Evolutionary conservation across 2,113 vertebrate genomes (phyloP).

Genomic region (Sminthopsis crassicaudata): DNA sequence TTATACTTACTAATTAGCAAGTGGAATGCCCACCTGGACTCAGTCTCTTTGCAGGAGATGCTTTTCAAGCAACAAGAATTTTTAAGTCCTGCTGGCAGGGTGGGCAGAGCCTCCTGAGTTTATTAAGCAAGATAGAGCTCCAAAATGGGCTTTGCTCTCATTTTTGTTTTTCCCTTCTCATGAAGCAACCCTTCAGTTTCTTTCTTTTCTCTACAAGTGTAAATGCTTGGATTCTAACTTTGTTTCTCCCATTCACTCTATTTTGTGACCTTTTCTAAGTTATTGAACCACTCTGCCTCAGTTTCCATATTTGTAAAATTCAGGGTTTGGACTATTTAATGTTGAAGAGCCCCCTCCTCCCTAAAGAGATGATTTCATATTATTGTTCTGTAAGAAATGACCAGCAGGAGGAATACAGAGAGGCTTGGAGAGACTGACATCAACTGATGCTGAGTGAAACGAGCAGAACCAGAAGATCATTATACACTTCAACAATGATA

Average conservation of each 20-base stretch:
- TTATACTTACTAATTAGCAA: conserved; percentile 76
- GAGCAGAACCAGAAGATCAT: too few relatives aligned
- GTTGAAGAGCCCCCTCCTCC: not conserved
- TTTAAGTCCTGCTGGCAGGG: not conserved
- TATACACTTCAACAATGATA: too few relatives aligned
- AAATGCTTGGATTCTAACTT: not conserved
- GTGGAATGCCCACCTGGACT: conserved; percentile 57
- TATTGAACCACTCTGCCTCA: not conserved
- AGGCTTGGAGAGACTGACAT: too few relatives aligned
- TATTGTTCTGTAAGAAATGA: too few relatives aligned
- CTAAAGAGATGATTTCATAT: not conserved
- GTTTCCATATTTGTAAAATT: not conserved
- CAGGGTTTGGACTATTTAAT: not conserved
- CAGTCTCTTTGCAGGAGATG: not conserved
- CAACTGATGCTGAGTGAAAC: too few relatives aligned
- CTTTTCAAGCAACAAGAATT: not conserved
- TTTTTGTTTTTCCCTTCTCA: not conserved
- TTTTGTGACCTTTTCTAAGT: not conserved
- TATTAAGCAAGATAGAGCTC: not conserved
- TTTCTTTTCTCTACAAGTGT: not conserved
- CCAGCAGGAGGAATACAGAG: too few relatives aligned
- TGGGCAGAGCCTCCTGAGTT: not conserved
- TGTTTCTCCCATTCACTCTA: not conserved
- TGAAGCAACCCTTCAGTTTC: not conserved
- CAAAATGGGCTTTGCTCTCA: not conserved